These are phyloP conservation scores for Ptilorrhoa leucosticta DNA, from an alignment of 2,113 vertebrate genomes.

Conservation along the genomic window DNA sequence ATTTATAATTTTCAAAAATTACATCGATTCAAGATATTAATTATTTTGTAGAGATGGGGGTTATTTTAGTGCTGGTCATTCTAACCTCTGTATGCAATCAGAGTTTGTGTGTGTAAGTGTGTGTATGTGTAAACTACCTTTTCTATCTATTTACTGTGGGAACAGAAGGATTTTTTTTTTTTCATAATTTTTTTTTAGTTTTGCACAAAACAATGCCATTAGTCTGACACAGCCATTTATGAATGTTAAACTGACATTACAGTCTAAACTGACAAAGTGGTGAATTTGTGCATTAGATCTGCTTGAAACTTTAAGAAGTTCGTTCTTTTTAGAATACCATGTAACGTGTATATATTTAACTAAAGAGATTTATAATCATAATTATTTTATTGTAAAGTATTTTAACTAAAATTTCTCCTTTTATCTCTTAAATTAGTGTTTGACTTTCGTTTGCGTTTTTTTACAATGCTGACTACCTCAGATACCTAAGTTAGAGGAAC, in stretches of 20 bases:
- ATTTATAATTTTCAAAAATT: constrained; percentile 56
- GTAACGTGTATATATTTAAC: constrained; percentile 87
- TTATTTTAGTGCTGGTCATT: constrained; percentile 74
- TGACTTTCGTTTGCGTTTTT: constrained; percentile 65
- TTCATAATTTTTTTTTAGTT: constrained; percentile 66
- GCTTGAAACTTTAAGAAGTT: constrained; percentile 70
- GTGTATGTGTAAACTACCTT: constrained; percentile 54
- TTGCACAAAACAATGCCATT: constrained; percentile 78
- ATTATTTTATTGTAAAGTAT: constrained; percentile 89
- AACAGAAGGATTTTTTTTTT: constrained; percentile 65
- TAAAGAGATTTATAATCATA: constrained; percentile 88
- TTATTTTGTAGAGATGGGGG: constrained; percentile 62
- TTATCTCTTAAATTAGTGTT: constrained; percentile 69
- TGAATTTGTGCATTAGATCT: constrained; percentile 72
- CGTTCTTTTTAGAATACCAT: constrained; percentile 78
- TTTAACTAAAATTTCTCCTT: constrained; percentile 81
- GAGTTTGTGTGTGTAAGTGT: constrained; percentile 57
- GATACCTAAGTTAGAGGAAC: background rate
- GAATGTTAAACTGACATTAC: constrained; percentile 77
- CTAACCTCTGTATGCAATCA: constrained; percentile 77
- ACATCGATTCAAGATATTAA: constrained; percentile 40
- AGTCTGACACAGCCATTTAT: constrained; percentile 65
- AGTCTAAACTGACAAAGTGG: constrained; percentile 62
- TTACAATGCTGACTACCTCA: constrained; percentile 45
- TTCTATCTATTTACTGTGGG: constrained; percentile 64